These are phyloP conservation scores for Dendrolimus houi DNA, from an alignment of 2,888 invertebrate genomes.

Conservation along the genomic window DNA sequence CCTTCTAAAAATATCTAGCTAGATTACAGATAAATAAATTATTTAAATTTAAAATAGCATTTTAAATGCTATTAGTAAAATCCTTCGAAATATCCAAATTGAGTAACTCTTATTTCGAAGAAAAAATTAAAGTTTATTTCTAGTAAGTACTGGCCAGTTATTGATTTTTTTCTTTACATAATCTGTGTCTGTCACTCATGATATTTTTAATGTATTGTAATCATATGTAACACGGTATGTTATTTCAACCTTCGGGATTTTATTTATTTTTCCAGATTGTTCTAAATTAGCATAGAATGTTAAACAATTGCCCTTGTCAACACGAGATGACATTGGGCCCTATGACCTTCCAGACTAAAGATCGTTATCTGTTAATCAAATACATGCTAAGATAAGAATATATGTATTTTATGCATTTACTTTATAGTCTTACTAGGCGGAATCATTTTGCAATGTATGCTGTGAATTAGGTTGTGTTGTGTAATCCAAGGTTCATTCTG, in stretches of 20 bases:
- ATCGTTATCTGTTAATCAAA: slow-evolving; percentile 42
- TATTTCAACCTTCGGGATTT: slow-evolving; percentile 10
- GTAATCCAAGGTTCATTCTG: slow-evolving; percentile 2
- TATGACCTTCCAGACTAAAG: slow-evolving; percentile 27
- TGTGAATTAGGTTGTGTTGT: slow-evolving; percentile 12
- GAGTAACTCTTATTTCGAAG: too few relatives aligned
- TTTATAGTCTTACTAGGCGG: slow-evolving; percentile 14
- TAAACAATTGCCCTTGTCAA: slow-evolving; percentile 26
- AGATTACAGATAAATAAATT: too few relatives aligned
- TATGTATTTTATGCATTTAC: slow-evolving; percentile 20
- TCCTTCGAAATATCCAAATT: too few relatives aligned
- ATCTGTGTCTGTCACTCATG: background rate
- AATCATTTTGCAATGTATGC: slow-evolving; percentile 17
- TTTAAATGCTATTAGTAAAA: too few relatives aligned
- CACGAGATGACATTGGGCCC: slow-evolving; percentile 31
- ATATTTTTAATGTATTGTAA: background rate
- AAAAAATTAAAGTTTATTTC: too few relatives aligned
- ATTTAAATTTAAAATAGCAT: too few relatives aligned
- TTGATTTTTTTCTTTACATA: too few relatives aligned
- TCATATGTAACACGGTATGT: background rate
- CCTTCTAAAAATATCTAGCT: too few relatives aligned
- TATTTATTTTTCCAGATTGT: slow-evolving; percentile 34
- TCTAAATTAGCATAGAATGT: slow-evolving; percentile 24
- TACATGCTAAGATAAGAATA: slow-evolving; percentile 24
- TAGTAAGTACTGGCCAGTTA: too few relatives aligned